Base-by-base conservation (phyloP, 1,140 invertebrate species). In the Ips typographus region DNA sequence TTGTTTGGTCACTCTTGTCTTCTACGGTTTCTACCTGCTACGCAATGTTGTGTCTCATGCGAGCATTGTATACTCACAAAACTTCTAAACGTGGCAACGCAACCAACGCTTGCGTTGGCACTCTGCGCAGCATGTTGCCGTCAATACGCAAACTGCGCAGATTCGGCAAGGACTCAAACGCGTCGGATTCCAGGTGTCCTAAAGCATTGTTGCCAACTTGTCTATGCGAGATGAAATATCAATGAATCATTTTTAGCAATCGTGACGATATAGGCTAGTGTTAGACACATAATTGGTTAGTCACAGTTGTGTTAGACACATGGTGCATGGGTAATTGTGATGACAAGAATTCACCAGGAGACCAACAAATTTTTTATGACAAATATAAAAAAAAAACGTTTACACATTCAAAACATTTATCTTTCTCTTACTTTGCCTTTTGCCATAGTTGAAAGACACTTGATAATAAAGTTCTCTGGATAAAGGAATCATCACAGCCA, bases 171-270 rank as follows among this genome's bases (percentile, higher is more conserved):
- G 83, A 80, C 49, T 79, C 74, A 67, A 91, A 87, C 49, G 81
- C 82, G 65, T 81, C 81, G 40, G 79, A 80, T 51, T 86, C 84
- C 73, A 91, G 72, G 53, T 81, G 81, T 71, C 81, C 80, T 65
- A 91, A 84, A 71, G 85, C 82, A 79, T 92, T 92, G 75, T 86
- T 85, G 71, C 87, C 87, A 75, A 91, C 78, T 76, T 91, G 88
- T 78, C 90, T 92, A 71, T 43, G 60, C 36, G 47, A 67, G 38
- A 36, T 41, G 42, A 68, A 68, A 60, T 22, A 22, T 22, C 22
- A 22, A 22, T 22, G 22, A 22, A 22, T 22, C 22, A 22, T 58
- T 38, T 22, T 22, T 22, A 22, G 22, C 22, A 22, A 22, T 22
- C 22, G 22, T n/a, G 36, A 47, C 57, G 36, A 59, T 59, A 37